Conservation (phyloP, 2,888 invertebrate genomes). For the Danaus chrysippus region DNA sequence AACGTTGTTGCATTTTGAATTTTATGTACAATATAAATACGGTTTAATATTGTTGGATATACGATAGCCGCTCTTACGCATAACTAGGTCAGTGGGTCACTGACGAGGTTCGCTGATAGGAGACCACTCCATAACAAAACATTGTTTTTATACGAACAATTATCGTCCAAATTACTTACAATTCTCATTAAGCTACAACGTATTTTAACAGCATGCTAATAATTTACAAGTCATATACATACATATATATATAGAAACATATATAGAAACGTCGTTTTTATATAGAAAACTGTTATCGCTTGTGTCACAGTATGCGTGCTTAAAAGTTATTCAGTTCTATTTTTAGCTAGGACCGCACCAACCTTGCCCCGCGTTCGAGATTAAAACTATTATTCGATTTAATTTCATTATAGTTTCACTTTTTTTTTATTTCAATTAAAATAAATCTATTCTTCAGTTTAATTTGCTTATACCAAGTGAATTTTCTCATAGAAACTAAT, state of each 20-base stretch:
- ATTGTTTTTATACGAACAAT: conserved; percentile 37
- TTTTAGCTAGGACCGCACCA: conserved; percentile 63
- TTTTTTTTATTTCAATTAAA: not conserved
- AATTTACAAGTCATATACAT: too few species aligned
- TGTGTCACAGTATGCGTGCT: conserved; percentile 47
- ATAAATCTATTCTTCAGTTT: not conserved
- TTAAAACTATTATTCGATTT: conserved; percentile 44
- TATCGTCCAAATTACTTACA: conserved; percentile 1
- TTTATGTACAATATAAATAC: conserved; percentile 47
- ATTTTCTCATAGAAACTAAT: too few species aligned
- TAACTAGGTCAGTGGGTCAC: conserved; percentile 84
- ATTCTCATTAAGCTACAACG: too few species aligned
- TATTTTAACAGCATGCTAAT: too few species aligned
- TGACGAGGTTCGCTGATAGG: conserved; percentile 60
- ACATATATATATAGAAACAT: not conserved
- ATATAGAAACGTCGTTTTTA: not conserved
- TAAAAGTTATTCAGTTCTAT: conserved; percentile 63
- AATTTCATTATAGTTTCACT: conserved; percentile 3
- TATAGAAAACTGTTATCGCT: conserved; percentile 13
- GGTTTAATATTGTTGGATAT: too few species aligned
- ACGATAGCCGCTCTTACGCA: conserved; percentile 66
- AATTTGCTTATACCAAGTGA: too few species aligned
- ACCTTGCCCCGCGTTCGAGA: conserved; percentile 70
- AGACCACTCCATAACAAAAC: conserved; percentile 61
- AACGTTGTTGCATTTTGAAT: too few species aligned